Evolutionary conservation across 92 coral and sea anemone species (phyloP).

Genomic region (Montipora capitata): DNA sequence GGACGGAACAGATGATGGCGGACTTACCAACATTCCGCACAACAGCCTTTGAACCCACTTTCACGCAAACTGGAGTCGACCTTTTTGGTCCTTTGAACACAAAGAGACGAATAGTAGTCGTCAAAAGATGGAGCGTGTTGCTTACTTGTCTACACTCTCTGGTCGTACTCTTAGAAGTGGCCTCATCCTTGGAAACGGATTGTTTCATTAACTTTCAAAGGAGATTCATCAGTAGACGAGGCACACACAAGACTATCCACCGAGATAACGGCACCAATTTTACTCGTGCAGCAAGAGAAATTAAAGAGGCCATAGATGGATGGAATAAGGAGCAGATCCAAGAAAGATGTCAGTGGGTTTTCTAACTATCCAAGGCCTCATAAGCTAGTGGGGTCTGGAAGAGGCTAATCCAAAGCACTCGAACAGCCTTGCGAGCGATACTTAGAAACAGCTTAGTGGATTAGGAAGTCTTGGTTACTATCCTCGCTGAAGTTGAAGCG

Average conservation of each 20-base stretch:
- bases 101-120: slow-evolving; percentile 57
- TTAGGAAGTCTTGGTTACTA: too few relatives aligned
- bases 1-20: slow-evolving; percentile 68
- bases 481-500: too few relatives aligned
- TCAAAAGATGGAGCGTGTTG: slow-evolving; percentile 70
- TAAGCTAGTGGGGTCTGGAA: slow-evolving; percentile 41
- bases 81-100: slow-evolving; percentile 61
- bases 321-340: too few relatives aligned
- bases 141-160: slow-evolving; percentile 64
- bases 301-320: slow-evolving; percentile 47
- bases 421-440: too few relatives aligned
- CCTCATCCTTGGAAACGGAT: slow-evolving; percentile 57
- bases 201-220: slow-evolving; percentile 22
- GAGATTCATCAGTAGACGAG: slow-evolving; percentile 61
- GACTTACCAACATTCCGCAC: slow-evolving; percentile 41
- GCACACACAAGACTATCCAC: slow-evolving; percentile 53
- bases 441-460: too few relatives aligned
- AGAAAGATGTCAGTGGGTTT: slow-evolving; percentile 50
- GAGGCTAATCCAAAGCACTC: too few relatives aligned
- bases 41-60: slow-evolving; percentile 63
- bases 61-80: slow-evolving; percentile 66
- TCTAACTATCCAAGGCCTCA: slow-evolving; percentile 48
- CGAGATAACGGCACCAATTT: slow-evolving; percentile 61
- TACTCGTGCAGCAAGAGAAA: slow-evolving; percentile 48
- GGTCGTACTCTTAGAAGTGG: slow-evolving; percentile 54